Conservation (phyloP, 1,140 invertebrate genomes). For the Heliothis subflexa region DNA sequence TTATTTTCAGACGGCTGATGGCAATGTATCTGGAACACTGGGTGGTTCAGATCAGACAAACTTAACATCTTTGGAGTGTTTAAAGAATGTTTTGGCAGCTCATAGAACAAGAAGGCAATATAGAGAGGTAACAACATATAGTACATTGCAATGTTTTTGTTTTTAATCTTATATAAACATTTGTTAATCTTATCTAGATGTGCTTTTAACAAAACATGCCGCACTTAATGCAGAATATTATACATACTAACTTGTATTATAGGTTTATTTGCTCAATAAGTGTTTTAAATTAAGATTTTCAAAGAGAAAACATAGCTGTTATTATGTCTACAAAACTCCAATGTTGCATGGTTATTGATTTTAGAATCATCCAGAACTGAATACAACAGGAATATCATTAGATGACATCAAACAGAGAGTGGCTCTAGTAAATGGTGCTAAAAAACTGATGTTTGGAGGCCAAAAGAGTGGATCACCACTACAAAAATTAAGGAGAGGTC, state of each 20-base stretch:
- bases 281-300: no score
- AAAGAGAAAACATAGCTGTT: no score
- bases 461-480: conserved; percentile 70
- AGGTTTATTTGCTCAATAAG: no score
- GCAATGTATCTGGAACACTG: conserved; percentile 75
- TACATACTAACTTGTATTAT: no score
- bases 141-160: conserved; percentile 5
- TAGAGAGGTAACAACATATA: conserved; percentile 68
- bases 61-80: conserved; percentile 72
- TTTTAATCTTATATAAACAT: conserved; percentile 34
- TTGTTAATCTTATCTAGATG: not conserved
- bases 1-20: conserved; percentile 68
- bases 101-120: conserved; percentile 75
- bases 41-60: conserved; percentile 67
- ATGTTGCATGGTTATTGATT: conserved; percentile 48
- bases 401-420: conserved; percentile 82
- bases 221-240: no score
- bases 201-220: not conserved
- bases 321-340: not conserved
- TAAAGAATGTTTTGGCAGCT: conserved; percentile 76
- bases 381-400: conserved; percentile 78
- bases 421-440: conserved; percentile 76
- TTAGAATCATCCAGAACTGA: conserved; percentile 82
- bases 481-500: conserved; percentile 70
- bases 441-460: conserved; percentile 81